These are phyloP conservation scores for Mnemiopsis leidyi DNA, from an alignment of 37 sponge, comb jelly and placozoan species.

Conservation along the genomic window DNA sequence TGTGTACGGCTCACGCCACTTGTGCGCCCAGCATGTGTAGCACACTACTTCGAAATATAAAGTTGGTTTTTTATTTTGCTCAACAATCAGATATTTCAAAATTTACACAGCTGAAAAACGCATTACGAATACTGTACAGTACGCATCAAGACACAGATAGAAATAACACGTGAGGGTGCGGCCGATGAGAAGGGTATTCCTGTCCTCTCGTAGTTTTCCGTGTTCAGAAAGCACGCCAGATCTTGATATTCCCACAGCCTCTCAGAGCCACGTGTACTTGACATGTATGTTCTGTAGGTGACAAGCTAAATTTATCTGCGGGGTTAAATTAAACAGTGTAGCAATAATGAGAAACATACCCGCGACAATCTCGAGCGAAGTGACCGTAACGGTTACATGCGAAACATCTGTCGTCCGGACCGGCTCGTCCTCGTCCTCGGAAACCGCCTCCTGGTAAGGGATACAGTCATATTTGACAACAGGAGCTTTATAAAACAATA, in stretches of 20 bases:
- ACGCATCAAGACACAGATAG: too few relatives aligned
- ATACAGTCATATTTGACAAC: too few relatives aligned
- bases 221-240: neutral
- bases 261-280: too few relatives aligned
- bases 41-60: neutral
- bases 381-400: constrained; percentile 32
- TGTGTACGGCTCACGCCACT: neutral
- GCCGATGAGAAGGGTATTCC: too few relatives aligned
- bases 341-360: neutral
- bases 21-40: neutral
- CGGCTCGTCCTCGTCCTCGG: constrained; percentile 10
- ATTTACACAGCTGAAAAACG: neutral
- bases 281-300: too few relatives aligned
- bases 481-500: too few relatives aligned
- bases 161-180: too few relatives aligned
- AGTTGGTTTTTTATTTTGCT: neutral
- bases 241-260: neutral
- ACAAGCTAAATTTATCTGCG: too few relatives aligned
- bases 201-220: neutral
- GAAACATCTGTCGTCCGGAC: constrained; percentile 31
- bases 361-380: constrained; percentile 31
- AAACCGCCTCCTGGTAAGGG: neutral
- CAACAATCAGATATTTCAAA: neutral
- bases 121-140: too few relatives aligned
- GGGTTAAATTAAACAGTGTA: too few relatives aligned